Conservation (phyloP, 2,113 vertebrate genomes). For the Perca flavescens region DNA sequence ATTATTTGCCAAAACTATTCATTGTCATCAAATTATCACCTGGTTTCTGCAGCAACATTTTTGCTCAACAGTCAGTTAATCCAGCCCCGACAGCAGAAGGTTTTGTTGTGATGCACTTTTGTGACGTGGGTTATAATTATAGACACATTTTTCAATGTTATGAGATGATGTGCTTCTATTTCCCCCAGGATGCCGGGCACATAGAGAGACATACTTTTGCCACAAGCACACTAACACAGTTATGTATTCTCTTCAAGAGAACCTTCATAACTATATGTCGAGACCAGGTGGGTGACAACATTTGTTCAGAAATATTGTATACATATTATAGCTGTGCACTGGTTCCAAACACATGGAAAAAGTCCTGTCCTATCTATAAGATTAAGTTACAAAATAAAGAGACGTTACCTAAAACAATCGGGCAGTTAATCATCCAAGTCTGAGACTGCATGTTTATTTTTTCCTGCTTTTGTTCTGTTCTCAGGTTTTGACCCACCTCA, state of each 20-base stretch:
- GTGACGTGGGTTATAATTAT: neutral
- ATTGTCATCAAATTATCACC: too few relatives aligned
- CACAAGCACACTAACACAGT: slow-evolving; percentile 94
- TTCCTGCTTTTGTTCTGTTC: neutral
- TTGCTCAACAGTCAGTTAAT: neutral
- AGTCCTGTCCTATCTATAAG: neutral
- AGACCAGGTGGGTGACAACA: slow-evolving; percentile 87
- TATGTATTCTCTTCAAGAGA: slow-evolving; percentile 97
- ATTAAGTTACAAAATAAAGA: neutral
- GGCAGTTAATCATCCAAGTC: too few relatives aligned
- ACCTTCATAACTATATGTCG: slow-evolving; percentile 93
- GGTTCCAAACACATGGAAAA: neutral
- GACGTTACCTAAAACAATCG: neutral
- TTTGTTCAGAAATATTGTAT: too few relatives aligned
- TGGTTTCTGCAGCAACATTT: neutral
- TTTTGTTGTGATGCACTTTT: neutral
- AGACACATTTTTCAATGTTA: neutral
- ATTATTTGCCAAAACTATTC: too few relatives aligned
- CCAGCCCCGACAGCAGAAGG: neutral
- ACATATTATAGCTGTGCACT: neutral
- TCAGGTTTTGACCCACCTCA: slow-evolving; percentile 94
- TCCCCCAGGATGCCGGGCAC: slow-evolving; percentile 84
- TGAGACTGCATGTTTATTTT: neutral
- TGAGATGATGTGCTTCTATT: slow-evolving; percentile 1
- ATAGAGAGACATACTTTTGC: slow-evolving; percentile 95